These are phyloP conservation scores for Pocillopora verrucosa DNA, from an alignment of 64 coral and sea anemone species.

Conservation along the genomic window DNA sequence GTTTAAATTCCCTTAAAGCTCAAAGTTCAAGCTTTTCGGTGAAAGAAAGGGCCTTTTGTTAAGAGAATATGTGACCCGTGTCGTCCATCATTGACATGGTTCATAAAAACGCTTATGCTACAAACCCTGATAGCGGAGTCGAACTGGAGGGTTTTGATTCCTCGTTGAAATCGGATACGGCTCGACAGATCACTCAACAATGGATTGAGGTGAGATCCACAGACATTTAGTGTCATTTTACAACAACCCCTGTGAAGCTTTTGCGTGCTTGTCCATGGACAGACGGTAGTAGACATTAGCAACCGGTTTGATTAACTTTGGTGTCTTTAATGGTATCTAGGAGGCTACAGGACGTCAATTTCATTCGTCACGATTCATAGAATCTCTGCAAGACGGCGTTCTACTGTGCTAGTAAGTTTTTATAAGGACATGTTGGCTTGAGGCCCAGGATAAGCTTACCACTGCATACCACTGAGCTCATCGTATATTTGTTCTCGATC, in stretches of 20 bases:
- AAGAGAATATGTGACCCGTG: conserved; percentile 13
- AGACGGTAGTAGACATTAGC: not conserved
- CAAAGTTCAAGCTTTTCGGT: not conserved
- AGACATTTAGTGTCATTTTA: conserved; percentile 38
- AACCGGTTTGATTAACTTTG: conserved; percentile 3
- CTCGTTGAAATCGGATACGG: conserved; percentile 45
- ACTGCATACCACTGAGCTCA: not conserved
- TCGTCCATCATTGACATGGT: conserved; percentile 15
- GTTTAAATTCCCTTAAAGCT: conserved; percentile 6
- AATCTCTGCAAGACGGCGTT: conserved; percentile 59
- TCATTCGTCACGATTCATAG: conserved; percentile 55
- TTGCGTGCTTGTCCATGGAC: not conserved
- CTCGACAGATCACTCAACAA: conserved; percentile 54
- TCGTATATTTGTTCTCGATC: conserved; percentile 30
- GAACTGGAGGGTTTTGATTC: conserved; percentile 22
- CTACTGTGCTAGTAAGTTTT: conserved; percentile 54
- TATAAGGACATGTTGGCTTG: not conserved
- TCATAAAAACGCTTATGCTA: conserved; percentile 19
- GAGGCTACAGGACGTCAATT: conserved; percentile 46
- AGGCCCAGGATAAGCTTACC: not conserved
- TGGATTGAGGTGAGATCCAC: conserved; percentile 54
- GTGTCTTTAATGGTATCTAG: conserved; percentile 42
- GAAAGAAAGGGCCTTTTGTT: not conserved
- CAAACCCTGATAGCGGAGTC: not conserved
- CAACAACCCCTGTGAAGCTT: conserved; percentile 27